phyloP scores from a whole-genome alignment of 2,113 vertebrate species.

The Eubucco bourcierii region DNA sequence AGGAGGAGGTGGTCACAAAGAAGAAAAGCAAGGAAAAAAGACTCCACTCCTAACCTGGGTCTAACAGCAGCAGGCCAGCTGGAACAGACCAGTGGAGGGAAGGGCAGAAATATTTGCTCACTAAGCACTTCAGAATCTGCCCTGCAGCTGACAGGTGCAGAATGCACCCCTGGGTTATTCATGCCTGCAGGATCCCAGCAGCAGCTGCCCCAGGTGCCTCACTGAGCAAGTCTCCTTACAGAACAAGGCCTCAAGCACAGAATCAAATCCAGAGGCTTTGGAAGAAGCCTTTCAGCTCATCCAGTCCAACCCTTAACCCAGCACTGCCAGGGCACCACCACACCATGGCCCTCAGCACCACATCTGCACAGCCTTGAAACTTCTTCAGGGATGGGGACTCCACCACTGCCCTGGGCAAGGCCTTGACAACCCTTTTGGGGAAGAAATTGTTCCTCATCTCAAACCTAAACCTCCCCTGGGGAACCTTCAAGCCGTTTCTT shows the following conservation, averaged over 20 bases:
- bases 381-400: no score
- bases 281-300: no score
- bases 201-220: neutral
- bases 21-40: neutral
- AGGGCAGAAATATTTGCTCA: neutral
- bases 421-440: no score
- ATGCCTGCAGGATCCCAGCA: neutral
- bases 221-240: neutral
- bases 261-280: no score
- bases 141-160: neutral
- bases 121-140: neutral
- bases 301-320: no score
- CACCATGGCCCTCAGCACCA: no score
- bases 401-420: no score
- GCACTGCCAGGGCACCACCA: no score
- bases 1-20: neutral
- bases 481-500: no score
- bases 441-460: no score
- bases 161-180: neutral
- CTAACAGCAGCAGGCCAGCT: neutral
- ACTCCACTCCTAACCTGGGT: neutral
- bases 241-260: neutral
- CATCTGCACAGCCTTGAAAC: no score
- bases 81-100: neutral
- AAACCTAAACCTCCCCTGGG: no score